These are phyloP conservation scores for Chamaetylas fuelleborni DNA, from an alignment of 2,113 vertebrate genomes.

Conservation along the genomic window DNA sequence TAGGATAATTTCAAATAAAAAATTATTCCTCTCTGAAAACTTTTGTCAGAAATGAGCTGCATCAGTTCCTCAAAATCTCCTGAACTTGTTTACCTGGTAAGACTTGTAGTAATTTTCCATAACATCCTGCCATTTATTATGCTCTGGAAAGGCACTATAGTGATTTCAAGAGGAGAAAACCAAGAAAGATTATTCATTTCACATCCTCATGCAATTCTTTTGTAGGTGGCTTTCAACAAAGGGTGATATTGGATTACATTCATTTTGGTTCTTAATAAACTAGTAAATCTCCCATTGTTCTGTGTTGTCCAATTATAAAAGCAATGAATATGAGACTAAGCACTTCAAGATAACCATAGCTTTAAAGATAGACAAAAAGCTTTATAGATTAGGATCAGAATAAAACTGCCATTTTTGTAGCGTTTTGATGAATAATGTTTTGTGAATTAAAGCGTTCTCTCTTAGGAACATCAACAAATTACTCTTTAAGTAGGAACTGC, in stretches of 20 bases:
- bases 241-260: constrained; percentile 68
- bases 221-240: constrained; percentile 70
- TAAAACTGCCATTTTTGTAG: constrained; percentile 60
- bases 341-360: constrained; percentile 71
- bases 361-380: constrained; percentile 68
- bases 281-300: constrained; percentile 73
- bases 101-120: constrained; percentile 25
- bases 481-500: not conserved
- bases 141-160: constrained; percentile 32
- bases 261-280: constrained; percentile 73
- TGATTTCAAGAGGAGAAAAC: constrained; percentile 61
- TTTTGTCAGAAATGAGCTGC: not conserved
- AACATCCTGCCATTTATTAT: constrained; percentile 22
- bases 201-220: constrained; percentile 67
- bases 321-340: constrained; percentile 70
- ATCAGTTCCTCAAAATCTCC: not conserved
- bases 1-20: not conserved
- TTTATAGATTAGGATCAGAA: constrained; percentile 68
- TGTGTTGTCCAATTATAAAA: constrained; percentile 72
- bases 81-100: not conserved
- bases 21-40: not conserved
- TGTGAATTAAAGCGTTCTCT: constrained; percentile 37
- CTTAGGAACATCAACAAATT: constrained; percentile 47
- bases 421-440: constrained; percentile 52
- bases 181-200: constrained; percentile 68